Base-by-base conservation (phyloP, 2,888 invertebrate species). In the Limnephilus rhombicus region DNA sequence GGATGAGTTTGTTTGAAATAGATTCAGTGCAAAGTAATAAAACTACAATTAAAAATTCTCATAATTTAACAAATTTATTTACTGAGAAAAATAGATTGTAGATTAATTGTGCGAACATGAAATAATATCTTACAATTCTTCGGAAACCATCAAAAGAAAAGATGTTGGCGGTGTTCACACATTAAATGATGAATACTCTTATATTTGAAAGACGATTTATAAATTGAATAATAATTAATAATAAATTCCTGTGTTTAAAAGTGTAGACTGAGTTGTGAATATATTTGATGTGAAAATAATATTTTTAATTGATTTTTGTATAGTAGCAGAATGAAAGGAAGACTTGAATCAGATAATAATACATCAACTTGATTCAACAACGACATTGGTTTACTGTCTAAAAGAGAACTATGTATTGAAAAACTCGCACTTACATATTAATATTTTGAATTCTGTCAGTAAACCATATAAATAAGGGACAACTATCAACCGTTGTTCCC, bases 291-390 rank as follows among this genome's bases (percentile, higher is more conserved):
- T 68, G 68, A 68, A 68, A 68, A 68, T n/a, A 68, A 68, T 68
- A 68, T 68, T 68, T 68, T 68, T 24, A 82, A 82, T 82, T 82
- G 34, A 82, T 82, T 82, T 34, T 82, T 82, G 34, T 82, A 82
- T 31, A 82, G 4, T 34, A 82, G 82, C 18, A 82, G 29, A 82
- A 82, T 82, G 34, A 18, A 34, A 34, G 34, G 5, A 82, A 34
- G 34, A 18, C 82, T 82, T 82, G 68, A 68, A 68, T 9, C 68
- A 68, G n/a, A 68, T 24, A 24, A 24, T 18, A 53, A 13, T 49
- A 13, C 18, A 4, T 53, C 53, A 53, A 15, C 53, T 53, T 53
- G 18, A 49, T 49, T 49, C 49, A 49, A 15, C 49, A 49, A 49
- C 15, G 13, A 15, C 9, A 15, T 68, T 68, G 1, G 18, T 68